Conservation (phyloP, 2,113 vertebrate genomes). For the Castor canadensis region DNA sequence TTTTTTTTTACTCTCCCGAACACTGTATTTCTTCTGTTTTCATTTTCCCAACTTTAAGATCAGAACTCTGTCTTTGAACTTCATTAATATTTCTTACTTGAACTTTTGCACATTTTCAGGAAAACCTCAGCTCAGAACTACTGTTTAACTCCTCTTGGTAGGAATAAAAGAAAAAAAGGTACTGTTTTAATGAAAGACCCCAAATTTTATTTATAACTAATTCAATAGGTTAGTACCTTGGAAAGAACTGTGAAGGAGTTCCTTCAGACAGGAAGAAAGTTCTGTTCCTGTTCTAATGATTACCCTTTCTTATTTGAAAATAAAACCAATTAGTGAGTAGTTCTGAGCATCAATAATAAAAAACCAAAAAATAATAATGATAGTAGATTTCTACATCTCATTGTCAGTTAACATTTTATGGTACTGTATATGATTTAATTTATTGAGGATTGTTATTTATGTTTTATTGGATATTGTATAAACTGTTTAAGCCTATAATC, state of each 20-base stretch:
- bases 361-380: background rate
- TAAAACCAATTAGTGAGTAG: background rate
- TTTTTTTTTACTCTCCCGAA: background rate
- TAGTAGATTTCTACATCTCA: slow-evolving; percentile 52
- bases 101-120: slow-evolving; percentile 62
- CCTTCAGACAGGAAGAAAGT: background rate
- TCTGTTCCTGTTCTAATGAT: background rate
- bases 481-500: slow-evolving; percentile 42
- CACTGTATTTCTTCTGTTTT: background rate
- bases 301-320: slow-evolving; percentile 24
- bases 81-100: slow-evolving; percentile 20
- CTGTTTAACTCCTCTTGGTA: background rate
- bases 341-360: background rate
- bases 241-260: background rate
- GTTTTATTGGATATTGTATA: slow-evolving; percentile 50
- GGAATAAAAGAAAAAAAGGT: background rate
- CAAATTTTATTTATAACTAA: background rate
- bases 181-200: background rate
- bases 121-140: slow-evolving; percentile 64
- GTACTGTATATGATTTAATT: slow-evolving; percentile 76
- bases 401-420: slow-evolving; percentile 65
- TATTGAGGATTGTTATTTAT: slow-evolving; percentile 72
- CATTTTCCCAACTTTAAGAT: slow-evolving; percentile 22
- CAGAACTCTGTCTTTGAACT: slow-evolving; percentile 13
- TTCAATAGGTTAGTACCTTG: background rate